Percentiles rank a stretch among this genome's conserved stretches.
phyloP scores from a whole-genome alignment of 2,797 vertebrate genomes.

The Halcyon leucocephala region DNA sequence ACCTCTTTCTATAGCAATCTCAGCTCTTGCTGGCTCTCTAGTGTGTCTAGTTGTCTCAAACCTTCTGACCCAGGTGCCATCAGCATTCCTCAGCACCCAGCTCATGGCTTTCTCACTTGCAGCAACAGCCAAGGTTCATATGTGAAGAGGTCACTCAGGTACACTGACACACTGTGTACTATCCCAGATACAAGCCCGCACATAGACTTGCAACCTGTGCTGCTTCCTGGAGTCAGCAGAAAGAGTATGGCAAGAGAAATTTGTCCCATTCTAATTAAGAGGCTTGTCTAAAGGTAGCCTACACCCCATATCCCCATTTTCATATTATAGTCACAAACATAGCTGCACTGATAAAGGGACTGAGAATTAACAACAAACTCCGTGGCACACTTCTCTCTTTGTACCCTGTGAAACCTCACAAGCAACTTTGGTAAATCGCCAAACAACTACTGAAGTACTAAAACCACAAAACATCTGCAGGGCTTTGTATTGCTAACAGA shows the following conservation, averaged over 20 bases:
- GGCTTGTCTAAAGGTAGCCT: background rate
- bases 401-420: background rate
- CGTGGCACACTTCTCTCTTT: accelerated
- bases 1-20: background rate
- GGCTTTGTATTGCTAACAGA: background rate
- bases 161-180: too few species aligned
- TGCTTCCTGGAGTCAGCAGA: background rate
- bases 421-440: background rate
- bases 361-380: background rate
- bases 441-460: background rate
- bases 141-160: background rate
- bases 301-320: background rate
- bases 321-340: background rate
- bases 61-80: background rate
- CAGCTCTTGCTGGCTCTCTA: background rate
- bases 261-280: background rate
- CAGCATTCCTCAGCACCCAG: background rate
- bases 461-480: background rate
- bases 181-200: background rate
- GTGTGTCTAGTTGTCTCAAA: background rate
- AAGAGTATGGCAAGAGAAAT: background rate
- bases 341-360: background rate
- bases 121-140: background rate
- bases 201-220: background rate
- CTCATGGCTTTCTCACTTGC: background rate